Conservation (phyloP, 2,888 invertebrate species). For the Himalopsyche japonica region DNA sequence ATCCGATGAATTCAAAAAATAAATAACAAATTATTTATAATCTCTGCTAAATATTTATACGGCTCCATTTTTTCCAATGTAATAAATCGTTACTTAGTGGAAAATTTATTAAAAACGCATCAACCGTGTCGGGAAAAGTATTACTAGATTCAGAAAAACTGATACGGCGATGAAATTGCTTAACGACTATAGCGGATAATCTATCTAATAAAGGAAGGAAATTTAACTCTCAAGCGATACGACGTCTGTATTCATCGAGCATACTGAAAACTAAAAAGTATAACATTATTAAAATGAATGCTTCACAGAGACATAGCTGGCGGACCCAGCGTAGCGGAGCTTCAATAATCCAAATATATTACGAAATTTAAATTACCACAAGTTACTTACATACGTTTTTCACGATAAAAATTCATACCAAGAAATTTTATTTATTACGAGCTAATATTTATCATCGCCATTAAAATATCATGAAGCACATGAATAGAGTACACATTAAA, state of each 20-base stretch:
- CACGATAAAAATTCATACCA: too few relatives aligned
- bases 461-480: too few relatives aligned
- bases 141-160: too few relatives aligned
- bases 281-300: neutral
- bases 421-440: too few relatives aligned
- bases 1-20: too few relatives aligned
- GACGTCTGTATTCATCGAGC: neutral
- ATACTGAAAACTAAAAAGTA: neutral
- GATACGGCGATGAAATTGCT: neutral
- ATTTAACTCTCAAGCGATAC: neutral
- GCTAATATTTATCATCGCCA: too few relatives aligned
- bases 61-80: too few relatives aligned
- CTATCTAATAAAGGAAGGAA: neutral
- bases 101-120: neutral
- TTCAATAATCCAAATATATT: neutral
- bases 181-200: neutral
- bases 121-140: neutral
- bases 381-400: too few relatives aligned
- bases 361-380: neutral
- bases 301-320: neutral
- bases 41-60: too few relatives aligned
- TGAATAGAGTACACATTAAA: too few relatives aligned
- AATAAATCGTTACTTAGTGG: neutral
- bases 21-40: too few relatives aligned
- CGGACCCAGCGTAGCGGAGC: neutral